A percentile compares a stretch with the other conserved stretches of the same genome.
Evolutionary conservation across 2,888 invertebrate species (phyloP).

Genomic region (Rotaria magnacalcarata): DNA sequence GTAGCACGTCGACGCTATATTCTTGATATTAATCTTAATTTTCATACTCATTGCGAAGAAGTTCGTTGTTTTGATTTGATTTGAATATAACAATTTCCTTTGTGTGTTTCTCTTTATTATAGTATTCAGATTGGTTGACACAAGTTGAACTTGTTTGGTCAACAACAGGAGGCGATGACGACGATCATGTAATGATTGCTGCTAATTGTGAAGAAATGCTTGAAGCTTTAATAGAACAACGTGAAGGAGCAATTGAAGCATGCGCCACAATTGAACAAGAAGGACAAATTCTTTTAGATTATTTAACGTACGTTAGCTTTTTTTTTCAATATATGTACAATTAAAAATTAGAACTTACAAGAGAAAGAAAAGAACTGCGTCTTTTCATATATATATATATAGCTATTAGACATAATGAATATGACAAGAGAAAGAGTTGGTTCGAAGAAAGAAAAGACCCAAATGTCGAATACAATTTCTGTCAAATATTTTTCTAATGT

Average conservation of each 20-base stretch:
- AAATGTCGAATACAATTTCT: too few species aligned
- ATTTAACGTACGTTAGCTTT: neutral
- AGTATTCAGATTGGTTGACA: conserved; percentile 1
- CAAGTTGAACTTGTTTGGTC: conserved; percentile 24
- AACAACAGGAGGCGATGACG: conserved; percentile 9
- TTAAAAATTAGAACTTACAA: too few species aligned
- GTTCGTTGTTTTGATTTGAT: neutral
- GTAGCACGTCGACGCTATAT: conserved; percentile 82
- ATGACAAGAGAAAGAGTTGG: too few species aligned
- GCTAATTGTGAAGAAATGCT: neutral
- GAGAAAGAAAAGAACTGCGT: too few species aligned
- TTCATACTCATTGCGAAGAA: conserved; percentile 73
- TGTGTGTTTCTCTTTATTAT: neutral
- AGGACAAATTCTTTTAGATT: conserved; percentile 29
- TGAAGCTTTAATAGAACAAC: conserved; percentile 21
- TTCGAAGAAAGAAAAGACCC: too few species aligned
- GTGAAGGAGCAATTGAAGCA: conserved; percentile 9
- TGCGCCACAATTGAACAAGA: conserved; percentile 30
- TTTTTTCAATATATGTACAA: too few species aligned
- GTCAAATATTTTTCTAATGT: too few species aligned
- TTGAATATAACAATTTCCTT: too few species aligned
- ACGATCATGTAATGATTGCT: neutral
- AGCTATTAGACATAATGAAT: too few species aligned
- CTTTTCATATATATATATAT: too few species aligned
- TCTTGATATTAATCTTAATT: conserved; percentile 83